Conservation (phyloP, 2,888 invertebrate genomes). For the Drosophila multiciliata region DNA sequence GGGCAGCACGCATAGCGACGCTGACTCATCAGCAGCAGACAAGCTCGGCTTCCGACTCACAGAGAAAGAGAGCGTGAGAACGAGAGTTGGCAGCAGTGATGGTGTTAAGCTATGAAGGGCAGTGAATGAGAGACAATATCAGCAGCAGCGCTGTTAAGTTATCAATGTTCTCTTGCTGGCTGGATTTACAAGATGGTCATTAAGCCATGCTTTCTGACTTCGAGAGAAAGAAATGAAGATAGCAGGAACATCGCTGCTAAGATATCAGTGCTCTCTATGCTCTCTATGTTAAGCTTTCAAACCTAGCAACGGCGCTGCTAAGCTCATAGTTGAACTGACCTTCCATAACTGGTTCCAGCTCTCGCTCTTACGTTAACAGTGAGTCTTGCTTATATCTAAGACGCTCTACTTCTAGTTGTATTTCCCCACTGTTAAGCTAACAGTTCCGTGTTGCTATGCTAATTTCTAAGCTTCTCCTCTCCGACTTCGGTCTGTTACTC, state of each 20-base stretch:
- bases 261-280: not conserved
- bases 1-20: not conserved
- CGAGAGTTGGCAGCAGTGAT: not conserved
- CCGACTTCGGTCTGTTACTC: constrained; percentile 6
- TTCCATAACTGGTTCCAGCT: not conserved
- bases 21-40: constrained; percentile 20
- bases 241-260: not conserved
- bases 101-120: constrained; percentile 4
- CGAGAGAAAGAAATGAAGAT: not conserved
- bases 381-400: not conserved
- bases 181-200: not conserved
- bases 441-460: constrained; percentile 3
- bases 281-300: not conserved
- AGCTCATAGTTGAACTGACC: constrained; percentile 1
- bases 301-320: not conserved
- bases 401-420: not conserved
- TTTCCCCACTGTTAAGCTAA: constrained; percentile 1
- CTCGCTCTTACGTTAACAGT: not conserved
- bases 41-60: constrained; percentile 9
- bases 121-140: not conserved
- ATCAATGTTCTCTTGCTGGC: not conserved
- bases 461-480: constrained; percentile 16
- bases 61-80: not conserved
- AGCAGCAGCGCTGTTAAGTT: not conserved
- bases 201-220: not conserved